Percentiles rank a stretch among this genome's conserved stretches.
phyloP scores from a whole-genome alignment of 1,140 invertebrate species.

The Halotydeus destructor region DNA sequence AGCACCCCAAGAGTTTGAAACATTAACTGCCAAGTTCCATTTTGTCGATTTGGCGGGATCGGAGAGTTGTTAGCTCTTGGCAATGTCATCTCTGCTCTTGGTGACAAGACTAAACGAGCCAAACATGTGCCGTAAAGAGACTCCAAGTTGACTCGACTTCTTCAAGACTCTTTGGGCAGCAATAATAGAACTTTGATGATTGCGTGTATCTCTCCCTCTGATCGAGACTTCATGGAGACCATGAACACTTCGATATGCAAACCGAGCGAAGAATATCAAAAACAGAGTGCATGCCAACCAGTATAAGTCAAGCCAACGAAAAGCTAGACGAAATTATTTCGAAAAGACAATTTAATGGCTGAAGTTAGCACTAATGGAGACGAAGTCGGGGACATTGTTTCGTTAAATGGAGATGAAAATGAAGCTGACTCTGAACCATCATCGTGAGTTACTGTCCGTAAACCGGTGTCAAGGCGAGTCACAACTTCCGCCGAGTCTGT shows the following conservation, averaged over 20 bases:
- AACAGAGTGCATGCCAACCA: constrained; percentile 81
- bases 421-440: background rate
- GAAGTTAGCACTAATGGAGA: constrained; percentile 72
- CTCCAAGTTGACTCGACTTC: constrained; percentile 65
- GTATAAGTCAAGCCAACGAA: constrained; percentile 82
- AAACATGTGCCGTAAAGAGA: constrained; percentile 73
- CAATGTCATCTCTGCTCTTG: constrained; percentile 80
- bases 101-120: constrained; percentile 66
- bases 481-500: background rate
- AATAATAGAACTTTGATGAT: constrained; percentile 89
- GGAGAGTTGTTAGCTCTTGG: constrained; percentile 71
- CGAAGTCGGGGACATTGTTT: constrained; percentile 64
- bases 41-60: constrained; percentile 74
- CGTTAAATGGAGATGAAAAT: constrained; percentile 45
- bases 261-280: constrained; percentile 75
- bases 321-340: too few relatives aligned
- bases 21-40: constrained; percentile 58
- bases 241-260: constrained; percentile 62
- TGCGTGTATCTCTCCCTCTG: constrained; percentile 68
- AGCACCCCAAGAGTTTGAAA: constrained; percentile 36
- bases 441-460: constrained; percentile 25
- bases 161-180: constrained; percentile 75
- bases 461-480: constrained; percentile 28
- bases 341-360: constrained; percentile 68
- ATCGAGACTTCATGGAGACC: constrained; percentile 74